A percentile compares a stretch with the other conserved stretches of the same genome.
Evolutionary conservation across 2,888 invertebrate species (phyloP).

Genomic region (Xestia c-nigrum): DNA sequence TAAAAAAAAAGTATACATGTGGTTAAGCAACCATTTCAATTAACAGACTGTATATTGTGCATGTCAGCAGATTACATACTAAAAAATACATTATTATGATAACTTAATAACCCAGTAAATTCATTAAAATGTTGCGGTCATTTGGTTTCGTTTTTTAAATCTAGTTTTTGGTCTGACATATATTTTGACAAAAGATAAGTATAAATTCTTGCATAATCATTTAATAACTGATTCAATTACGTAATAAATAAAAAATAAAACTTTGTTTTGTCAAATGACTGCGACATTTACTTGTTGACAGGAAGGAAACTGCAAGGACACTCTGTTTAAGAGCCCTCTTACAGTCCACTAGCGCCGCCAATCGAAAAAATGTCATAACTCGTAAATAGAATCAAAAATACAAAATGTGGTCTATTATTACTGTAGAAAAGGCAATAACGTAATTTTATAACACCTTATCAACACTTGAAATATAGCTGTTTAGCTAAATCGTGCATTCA

Average conservation of each 20-base stretch:
- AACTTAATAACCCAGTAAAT: neutral
- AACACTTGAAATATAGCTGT: too few relatives aligned
- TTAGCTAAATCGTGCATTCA: too few relatives aligned
- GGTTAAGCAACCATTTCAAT: constrained; percentile 2
- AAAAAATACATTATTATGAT: neutral
- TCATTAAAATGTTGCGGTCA: constrained; percentile 34
- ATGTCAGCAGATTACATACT: constrained; percentile 26
- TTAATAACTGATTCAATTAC: neutral
- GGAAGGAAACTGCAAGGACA: too few relatives aligned
- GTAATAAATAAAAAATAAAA: neutral
- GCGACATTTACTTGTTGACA: neutral
- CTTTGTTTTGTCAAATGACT: neutral
- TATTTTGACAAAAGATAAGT: neutral
- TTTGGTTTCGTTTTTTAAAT: neutral
- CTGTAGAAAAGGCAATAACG: too few relatives aligned
- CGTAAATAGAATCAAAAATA: too few relatives aligned
- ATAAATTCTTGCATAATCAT: neutral
- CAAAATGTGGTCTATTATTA: too few relatives aligned
- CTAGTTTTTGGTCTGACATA: neutral
- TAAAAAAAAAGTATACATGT: constrained; percentile 22
- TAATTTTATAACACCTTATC: too few relatives aligned
- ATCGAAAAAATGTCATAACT: too few relatives aligned
- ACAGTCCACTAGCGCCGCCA: too few relatives aligned
- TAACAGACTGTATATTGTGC: constrained; percentile 37
- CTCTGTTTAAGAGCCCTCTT: too few relatives aligned